Evolutionary conservation across 2,113 vertebrate genomes (phyloP), one percentile per base, ranked within the genome.

Genomic region (Plotosus lineatus): DNA sequence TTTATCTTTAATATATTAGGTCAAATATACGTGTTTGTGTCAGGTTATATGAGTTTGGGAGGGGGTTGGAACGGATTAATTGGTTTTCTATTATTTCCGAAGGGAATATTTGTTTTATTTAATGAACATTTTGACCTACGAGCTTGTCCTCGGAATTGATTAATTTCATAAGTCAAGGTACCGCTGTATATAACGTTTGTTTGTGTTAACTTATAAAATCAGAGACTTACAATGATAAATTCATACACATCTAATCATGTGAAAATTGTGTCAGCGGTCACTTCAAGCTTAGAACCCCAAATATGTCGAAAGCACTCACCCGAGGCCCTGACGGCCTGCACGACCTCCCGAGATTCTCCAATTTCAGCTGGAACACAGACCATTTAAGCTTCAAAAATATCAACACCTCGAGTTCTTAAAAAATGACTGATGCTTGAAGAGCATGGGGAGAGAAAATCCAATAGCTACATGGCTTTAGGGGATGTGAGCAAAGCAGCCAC

Each of bases 311-410:
- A 55, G 61, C 6, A 26, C 71, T 78, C 10, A 75, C 83, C 75
- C 69, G 58, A 42, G 83, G 83, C 48, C 38, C 23, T 28, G 42
- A 51, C 48, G 75, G 66, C 68, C 75, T 7, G 19, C 53, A 31
- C n/a, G 63, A 60, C 66, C 87, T 80, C 83, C 73, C 84, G 87
- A 89, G 85, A 26, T 71, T 82, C 79, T 81, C 86, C 72, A 3
- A 75, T 85, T 91, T 87, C 91, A 89, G 87, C 88, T 87, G 74
- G 89, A 88, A 90, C 87, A 88, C 83, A 83, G 86, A 88, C 87
- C 85, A 75, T 90, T 90, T 88, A 90, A 83, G 75, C 66, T 82
- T 81, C 82, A 89, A 87, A 89, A 88, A 91, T 87, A 88, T 78
- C 90, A 91, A 89, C 44, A 88, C 83, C 88, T 88, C 28, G 33